Percentiles rank a stretch among this genome's conserved stretches.
phyloP scores from a whole-genome alignment of 2,888 invertebrate species.

The Pimpla rufipes region DNA sequence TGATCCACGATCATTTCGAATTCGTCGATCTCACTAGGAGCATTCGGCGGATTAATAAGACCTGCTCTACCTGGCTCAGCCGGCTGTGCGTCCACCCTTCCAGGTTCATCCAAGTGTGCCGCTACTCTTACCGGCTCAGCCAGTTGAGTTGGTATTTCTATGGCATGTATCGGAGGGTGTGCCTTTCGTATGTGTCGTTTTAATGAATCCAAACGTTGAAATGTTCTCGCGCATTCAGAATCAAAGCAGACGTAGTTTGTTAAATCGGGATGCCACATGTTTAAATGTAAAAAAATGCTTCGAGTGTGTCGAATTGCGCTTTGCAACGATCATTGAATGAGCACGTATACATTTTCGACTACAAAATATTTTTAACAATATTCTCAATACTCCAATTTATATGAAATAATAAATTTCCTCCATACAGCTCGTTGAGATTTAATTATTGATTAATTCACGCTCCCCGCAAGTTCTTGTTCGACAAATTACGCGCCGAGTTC shows the following conservation, averaged over 20 bases:
- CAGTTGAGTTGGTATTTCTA: constrained; percentile 4
- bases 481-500: not conserved
- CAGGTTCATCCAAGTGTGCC: constrained; percentile 9
- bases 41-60: too few relatives aligned
- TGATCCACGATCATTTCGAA: too few relatives aligned
- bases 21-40: not conserved
- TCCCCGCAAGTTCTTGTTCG: not conserved
- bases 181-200: constrained; percentile 44
- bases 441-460: constrained; percentile 13
- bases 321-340: constrained; percentile 29
- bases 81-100: not conserved
- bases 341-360: constrained; percentile 16
- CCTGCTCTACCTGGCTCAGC: too few relatives aligned
- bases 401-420: not conserved
- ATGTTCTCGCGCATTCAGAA: constrained; percentile 28
- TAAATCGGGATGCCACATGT: constrained; percentile 20
- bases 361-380: not conserved
- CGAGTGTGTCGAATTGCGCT: constrained; percentile 24
- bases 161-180: constrained; percentile 24
- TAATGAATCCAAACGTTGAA: constrained; percentile 50
- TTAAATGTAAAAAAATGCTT: constrained; percentile 48
- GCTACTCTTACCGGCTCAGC: constrained; percentile 14
- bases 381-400: not conserved
- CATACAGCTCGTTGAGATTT: not conserved
- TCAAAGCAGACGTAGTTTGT: constrained; percentile 37